Conservation (phyloP, 2,797 vertebrate genomes). For the Uromys caudimaculatus region DNA sequence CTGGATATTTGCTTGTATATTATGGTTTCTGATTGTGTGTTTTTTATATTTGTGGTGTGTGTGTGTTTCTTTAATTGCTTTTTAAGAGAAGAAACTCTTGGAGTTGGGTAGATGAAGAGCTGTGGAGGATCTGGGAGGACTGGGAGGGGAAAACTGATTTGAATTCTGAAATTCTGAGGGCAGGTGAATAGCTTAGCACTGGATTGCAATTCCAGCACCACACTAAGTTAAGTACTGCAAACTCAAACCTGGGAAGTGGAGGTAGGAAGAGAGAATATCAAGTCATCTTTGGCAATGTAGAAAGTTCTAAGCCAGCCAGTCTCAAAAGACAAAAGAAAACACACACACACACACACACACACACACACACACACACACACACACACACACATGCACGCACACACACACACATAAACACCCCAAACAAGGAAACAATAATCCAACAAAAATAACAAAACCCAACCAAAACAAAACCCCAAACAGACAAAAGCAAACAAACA, state of each 20-base stretch:
- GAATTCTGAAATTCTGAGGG: not conserved
- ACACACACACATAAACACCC: too few relatives aligned
- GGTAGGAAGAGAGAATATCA: not conserved
- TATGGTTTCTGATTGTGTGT: too few relatives aligned
- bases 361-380: not conserved
- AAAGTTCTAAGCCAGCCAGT: not conserved
- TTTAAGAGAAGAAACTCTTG: too few relatives aligned
- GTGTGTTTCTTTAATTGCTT: too few relatives aligned
- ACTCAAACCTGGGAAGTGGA: too few relatives aligned
- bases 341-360: not conserved
- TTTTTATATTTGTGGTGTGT: too few relatives aligned
- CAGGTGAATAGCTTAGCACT: not conserved
- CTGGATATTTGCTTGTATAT: not conserved
- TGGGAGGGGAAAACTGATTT: not conserved
- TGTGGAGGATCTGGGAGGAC: too few relatives aligned
- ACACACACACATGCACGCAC: not conserved
- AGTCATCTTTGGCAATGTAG: not conserved
- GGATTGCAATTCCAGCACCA: not conserved
- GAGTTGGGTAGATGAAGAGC: too few relatives aligned
- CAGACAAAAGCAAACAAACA: not conserved
- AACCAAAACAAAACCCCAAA: not conserved
- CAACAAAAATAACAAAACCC: not conserved
- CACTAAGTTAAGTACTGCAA: not conserved
- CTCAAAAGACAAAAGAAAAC: not conserved
- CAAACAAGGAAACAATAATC: not conserved